Base-by-base conservation (phyloP, 2,888 invertebrate species). In the Apodemia hepburni region DNA sequence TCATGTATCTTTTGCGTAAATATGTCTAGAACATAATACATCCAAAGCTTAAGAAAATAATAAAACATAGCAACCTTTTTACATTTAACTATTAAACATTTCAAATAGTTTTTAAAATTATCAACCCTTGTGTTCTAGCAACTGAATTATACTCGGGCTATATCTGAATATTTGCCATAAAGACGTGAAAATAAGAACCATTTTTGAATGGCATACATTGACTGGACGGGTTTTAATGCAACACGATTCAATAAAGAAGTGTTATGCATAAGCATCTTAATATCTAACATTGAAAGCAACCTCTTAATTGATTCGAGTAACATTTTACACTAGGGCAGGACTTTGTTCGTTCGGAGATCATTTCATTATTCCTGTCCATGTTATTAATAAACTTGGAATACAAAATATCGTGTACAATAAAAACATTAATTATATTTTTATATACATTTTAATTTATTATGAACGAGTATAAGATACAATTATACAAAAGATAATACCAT, bases 281-380 rank as follows among this genome's bases (percentile, higher is more conserved):
- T 75, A 73, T 72, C 74, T 69, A 73, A 82, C 81, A 85, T 70
- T 63, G 77, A 83, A 85, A 83, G 84, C 84, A 38, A 65, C 77
- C 80, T 75, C 73, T 73, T 62, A 47, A 80, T 74, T 75, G 70
- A 75, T 69, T 69, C 76, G 73, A 67, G 73, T 77, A 75, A 72
- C 69, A 78, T 72, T 69, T 61, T 61, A 63, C 51, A 64, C 63
- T 65, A 68, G 69, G 70, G 64, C 66, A 66, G 63, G 66, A 61
- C 51, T 62, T 61, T 60, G 51, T 61, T 51, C 51, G 12, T 51
- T 54, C 54, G 60, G 66, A 69, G 65, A 69, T 69, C 67, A 67
- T 54, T 51, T 22, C 4, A 9, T 22, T 51, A 18, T 22, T 18
- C 51, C 22, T 15, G 2, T 54, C 22, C 54, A 27, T 27, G 54